Evolutionary conservation across 2,888 invertebrate species (phyloP).

Genomic region (Thymelicus sylvestris): DNA sequence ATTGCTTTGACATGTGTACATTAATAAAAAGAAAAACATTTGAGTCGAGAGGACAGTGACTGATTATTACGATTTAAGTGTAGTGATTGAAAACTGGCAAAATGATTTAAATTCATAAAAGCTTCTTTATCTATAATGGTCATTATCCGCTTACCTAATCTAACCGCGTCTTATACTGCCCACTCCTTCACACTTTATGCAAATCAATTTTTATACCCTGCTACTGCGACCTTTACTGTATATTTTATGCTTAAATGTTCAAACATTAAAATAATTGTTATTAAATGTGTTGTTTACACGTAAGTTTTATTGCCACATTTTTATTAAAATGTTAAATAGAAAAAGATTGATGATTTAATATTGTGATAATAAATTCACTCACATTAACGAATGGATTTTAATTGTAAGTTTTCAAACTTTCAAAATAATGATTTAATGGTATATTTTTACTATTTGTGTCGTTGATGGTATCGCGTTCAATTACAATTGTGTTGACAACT

Average conservation of each 20-base stretch:
- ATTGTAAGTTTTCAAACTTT: too few species aligned
- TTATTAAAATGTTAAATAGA: too few species aligned
- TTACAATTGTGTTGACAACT: background rate
- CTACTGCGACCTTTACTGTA: background rate
- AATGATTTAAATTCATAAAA: slow-evolving; percentile 38
- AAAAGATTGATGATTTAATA: too few species aligned
- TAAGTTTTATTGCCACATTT: too few species aligned
- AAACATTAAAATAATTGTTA: too few species aligned
- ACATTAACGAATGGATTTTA: too few species aligned
- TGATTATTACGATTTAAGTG: slow-evolving; percentile 26
- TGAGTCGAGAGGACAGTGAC: slow-evolving; percentile 18
- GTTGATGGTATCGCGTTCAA: background rate
- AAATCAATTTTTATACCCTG: background rate
- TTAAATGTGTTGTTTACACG: background rate
- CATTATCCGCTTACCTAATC: slow-evolving; percentile 37
- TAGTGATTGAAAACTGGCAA: slow-evolving; percentile 33
- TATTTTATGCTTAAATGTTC: background rate
- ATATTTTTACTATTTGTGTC: background rate
- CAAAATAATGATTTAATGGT: too few species aligned
- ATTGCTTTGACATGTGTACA: slow-evolving; percentile 8
- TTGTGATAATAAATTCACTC: too few species aligned
- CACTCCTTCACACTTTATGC: slow-evolving; percentile 29
- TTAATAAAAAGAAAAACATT: slow-evolving; percentile 19
- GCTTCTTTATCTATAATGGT: slow-evolving; percentile 36
- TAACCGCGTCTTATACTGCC: slow-evolving; percentile 27